Conservation (phyloP, 2,888 invertebrate species). For the Tetragonisca angustula region DNA sequence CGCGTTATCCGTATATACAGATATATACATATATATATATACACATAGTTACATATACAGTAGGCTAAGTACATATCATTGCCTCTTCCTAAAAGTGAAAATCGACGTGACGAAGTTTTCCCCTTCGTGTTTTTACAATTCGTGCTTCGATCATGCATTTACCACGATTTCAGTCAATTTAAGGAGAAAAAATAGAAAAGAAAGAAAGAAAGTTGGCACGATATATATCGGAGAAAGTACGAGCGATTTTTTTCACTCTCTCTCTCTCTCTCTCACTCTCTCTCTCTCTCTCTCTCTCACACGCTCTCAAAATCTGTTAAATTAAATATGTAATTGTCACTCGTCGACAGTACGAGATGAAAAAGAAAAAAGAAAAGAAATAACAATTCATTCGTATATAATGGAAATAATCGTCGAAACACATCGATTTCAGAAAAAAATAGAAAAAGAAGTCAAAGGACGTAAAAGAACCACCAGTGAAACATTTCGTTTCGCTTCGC, state of each 20-base stretch:
- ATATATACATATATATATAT: conserved; percentile 27
- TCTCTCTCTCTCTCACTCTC: not conserved
- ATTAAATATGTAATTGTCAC: conserved; percentile 29
- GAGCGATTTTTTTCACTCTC: too few species aligned
- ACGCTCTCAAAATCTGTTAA: conserved; percentile 33
- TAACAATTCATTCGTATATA: conserved; percentile 28
- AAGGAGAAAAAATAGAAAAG: too few species aligned
- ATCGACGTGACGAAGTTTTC: conserved; percentile 25
- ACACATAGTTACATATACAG: conserved; percentile 15
- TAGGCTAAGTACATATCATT: conserved; percentile 82
- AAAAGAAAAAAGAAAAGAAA: conserved; percentile 30
- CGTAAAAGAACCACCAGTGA: too few species aligned
- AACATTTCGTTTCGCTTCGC: not conserved
- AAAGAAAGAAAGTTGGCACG: conserved; percentile 20
- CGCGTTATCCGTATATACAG: conserved; percentile 53
- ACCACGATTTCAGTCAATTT: conserved; percentile 64
- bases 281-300: not conserved
- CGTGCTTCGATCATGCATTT: conserved; percentile 54
- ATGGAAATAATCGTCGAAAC: not conserved
- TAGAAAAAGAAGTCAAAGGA: too few species aligned
- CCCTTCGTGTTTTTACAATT: conserved; percentile 42
- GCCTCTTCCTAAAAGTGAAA: conserved; percentile 72
- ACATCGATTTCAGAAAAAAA: not conserved
- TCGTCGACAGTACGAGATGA: not conserved
- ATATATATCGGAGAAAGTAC: conserved; percentile 48